phyloP scores from a whole-genome alignment of 2,888 invertebrate species.

The Ophonus ardosiacus region DNA sequence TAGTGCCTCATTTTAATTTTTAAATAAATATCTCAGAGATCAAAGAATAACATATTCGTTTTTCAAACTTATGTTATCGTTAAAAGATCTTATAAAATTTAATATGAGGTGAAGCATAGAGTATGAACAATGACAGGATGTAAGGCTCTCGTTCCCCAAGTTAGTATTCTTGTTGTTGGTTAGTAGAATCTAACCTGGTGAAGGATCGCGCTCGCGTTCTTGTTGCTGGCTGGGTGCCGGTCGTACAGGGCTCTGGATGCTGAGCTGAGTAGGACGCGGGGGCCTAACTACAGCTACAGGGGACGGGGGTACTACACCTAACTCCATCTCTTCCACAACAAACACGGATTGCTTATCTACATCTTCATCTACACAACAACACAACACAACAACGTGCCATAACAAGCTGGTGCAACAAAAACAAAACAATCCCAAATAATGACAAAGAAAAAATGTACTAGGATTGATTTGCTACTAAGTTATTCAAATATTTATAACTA shows the following conservation, averaged over 20 bases:
- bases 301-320: conserved; percentile 9
- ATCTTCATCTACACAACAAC: conserved; percentile 59
- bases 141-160: background rate
- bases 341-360: conserved; percentile 61
- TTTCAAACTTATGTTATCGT: too few relatives aligned
- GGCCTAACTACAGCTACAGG: background rate
- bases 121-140: background rate
- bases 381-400: conserved; percentile 31
- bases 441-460: too few relatives aligned
- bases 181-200: conserved; percentile 69
- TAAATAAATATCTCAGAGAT: too few relatives aligned
- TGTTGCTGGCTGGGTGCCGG: conserved; percentile 71
- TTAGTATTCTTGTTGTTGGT: background rate
- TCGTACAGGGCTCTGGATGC: conserved; percentile 73
- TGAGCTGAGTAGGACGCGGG: conserved; percentile 72
- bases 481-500: too few relatives aligned
- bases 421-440: background rate
- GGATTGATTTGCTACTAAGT: too few relatives aligned
- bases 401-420: conserved; percentile 9
- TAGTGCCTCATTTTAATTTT: too few relatives aligned
- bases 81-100: background rate
- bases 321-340: conserved; percentile 62
- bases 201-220: conserved; percentile 68
- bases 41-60: too few relatives aligned
- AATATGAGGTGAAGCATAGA: background rate